These are phyloP conservation scores for Euproctis similis DNA, from an alignment of 2,888 invertebrate genomes.

Conservation along the genomic window DNA sequence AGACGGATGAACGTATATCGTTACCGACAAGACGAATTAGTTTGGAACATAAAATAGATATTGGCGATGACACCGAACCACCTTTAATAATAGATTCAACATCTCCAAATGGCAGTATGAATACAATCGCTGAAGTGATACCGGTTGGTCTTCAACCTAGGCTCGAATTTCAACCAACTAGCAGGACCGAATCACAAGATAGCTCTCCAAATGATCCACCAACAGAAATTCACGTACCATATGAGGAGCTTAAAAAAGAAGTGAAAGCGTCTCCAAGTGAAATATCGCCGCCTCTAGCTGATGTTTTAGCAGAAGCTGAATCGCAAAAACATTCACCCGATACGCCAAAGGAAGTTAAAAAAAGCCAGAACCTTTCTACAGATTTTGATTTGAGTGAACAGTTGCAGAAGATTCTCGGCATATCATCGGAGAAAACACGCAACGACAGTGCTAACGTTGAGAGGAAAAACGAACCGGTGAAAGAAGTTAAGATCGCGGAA, in stretches of 20 bases:
- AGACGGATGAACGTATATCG: conserved; percentile 50
- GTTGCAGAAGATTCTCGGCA: conserved; percentile 67
- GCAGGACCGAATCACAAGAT: conserved; percentile 56
- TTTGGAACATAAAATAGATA: conserved; percentile 69
- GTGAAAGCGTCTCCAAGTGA: conserved; percentile 63
- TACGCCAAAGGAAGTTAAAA: conserved; percentile 64
- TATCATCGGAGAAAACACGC: conserved; percentile 62
- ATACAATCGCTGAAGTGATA: conserved; percentile 65
- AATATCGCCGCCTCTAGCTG: conserved; percentile 62
- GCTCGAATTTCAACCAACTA: conserved; percentile 47
- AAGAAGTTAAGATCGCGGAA: conserved; percentile 61
- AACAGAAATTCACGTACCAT: conserved; percentile 61
- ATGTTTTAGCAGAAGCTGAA: conserved; percentile 41
- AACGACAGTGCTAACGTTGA: conserved; percentile 39
- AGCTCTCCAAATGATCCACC: conserved; percentile 64
- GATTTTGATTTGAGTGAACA: conserved; percentile 71
- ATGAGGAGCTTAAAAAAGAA: conserved; percentile 47
- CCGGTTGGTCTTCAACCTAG: conserved; percentile 58
- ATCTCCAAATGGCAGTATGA: conserved; percentile 64
- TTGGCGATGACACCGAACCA: conserved; percentile 68
- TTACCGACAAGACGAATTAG: conserved; percentile 57
- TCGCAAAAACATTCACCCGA: conserved; percentile 64
- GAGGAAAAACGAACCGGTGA: conserved; percentile 49
- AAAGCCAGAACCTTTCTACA: conserved; percentile 68
- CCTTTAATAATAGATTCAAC: conserved; percentile 64